A percentile compares a stretch with the other conserved stretches of the same genome.
phyloP scores from a whole-genome alignment of 2,113 vertebrate genomes.

The Cinclus mexicanus region DNA sequence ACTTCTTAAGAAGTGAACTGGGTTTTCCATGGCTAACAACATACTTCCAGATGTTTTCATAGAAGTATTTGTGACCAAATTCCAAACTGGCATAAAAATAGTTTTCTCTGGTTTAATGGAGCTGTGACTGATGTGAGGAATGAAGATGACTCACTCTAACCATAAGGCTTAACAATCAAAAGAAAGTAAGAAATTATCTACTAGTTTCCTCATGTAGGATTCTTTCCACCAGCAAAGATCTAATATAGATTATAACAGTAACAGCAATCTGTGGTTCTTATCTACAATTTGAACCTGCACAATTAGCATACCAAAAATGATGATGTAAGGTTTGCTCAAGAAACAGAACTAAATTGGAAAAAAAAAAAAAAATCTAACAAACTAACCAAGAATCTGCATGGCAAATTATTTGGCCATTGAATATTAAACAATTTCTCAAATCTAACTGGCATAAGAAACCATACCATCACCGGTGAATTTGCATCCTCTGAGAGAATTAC shows the following conservation, averaged over 20 bases:
- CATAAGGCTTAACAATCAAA: background rate
- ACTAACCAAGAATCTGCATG: background rate
- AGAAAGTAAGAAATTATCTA: background rate
- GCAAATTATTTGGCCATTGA: background rate
- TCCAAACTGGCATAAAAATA: background rate
- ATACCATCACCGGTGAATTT: background rate
- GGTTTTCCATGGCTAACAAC: background rate
- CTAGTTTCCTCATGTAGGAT: background rate
- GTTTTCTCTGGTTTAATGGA: background rate
- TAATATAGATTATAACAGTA: slow-evolving; percentile 2
- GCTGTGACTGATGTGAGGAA: background rate
- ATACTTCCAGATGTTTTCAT: background rate
- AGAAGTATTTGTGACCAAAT: background rate
- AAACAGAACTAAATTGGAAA: background rate
- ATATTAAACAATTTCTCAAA: background rate
- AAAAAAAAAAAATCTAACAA: background rate
- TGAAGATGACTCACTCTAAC: background rate
- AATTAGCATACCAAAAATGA: background rate
- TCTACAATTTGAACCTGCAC: background rate
- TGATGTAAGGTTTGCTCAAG: background rate
- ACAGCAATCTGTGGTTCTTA: background rate
- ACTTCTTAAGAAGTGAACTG: background rate
- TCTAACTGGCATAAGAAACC: background rate
- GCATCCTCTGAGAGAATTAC: background rate
- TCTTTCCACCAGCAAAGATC: background rate